Conservation (phyloP, 2,797 vertebrate genomes). For the Dendrocincla tyrannina region DNA sequence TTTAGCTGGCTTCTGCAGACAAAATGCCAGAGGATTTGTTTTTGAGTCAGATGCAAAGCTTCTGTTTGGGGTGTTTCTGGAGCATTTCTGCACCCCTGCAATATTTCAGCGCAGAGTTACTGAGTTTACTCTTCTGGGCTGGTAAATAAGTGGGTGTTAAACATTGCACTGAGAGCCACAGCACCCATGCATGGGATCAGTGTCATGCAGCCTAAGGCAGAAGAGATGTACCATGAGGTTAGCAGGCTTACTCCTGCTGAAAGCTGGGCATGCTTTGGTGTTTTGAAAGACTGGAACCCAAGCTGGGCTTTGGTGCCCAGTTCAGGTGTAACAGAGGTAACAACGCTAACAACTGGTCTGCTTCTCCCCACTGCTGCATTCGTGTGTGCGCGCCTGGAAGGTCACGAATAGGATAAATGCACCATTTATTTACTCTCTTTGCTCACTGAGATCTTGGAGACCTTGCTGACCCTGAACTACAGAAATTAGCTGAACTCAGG, state of each 20-base stretch:
- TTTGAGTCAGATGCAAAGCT: constrained; percentile 31
- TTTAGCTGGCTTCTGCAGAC: constrained; percentile 19
- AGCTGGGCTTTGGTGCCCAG: neutral
- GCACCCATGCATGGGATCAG: neutral
- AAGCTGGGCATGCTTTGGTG: neutral
- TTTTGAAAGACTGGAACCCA: neutral
- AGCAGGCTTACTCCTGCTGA: neutral
- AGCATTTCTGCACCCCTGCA: neutral
- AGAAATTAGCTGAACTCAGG: constrained; percentile 13
- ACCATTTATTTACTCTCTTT: neutral
- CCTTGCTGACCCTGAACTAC: neutral
- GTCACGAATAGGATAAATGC: neutral
- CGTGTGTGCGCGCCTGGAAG: neutral
- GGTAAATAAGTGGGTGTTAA: neutral
- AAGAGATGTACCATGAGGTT: neutral
- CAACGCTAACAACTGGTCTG: neutral
- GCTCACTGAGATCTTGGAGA: neutral
- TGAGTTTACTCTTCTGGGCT: neutral
- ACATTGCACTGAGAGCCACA: neutral
- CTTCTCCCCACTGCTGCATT: neutral
- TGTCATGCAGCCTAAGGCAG: neutral
- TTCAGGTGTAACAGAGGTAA: neutral
- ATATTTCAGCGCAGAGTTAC: neutral
- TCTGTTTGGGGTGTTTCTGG: neutral
- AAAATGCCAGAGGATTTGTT: constrained; percentile 41